These are phyloP conservation scores for Limanda limanda DNA, from an alignment of 2,113 vertebrate genomes.

Conservation along the genomic window DNA sequence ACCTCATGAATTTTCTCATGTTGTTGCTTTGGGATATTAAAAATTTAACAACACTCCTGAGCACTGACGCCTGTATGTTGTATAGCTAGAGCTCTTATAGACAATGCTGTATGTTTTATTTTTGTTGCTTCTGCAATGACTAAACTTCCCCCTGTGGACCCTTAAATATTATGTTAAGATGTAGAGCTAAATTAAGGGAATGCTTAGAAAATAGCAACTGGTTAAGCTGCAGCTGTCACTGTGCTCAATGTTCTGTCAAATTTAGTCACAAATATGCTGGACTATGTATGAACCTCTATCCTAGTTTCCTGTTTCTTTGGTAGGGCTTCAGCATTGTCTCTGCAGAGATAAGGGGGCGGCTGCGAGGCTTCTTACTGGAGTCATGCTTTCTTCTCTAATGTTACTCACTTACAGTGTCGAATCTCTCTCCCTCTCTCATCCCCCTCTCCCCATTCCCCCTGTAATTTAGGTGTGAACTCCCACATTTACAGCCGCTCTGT, in stretches of 20 bases:
- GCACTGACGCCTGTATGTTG: background rate
- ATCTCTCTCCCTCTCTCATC: conserved; percentile 23
- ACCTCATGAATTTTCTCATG: conserved; percentile 33
- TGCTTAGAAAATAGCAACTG: conserved; percentile 19
- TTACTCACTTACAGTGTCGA: conserved; percentile 48
- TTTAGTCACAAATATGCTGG: conserved; percentile 10
- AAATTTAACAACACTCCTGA: conserved; percentile 6
- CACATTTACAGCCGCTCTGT: conserved; percentile 45
- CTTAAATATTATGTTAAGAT: conserved; percentile 47
- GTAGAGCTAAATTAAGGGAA: conserved; percentile 31
- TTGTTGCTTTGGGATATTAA: conserved; percentile 14
- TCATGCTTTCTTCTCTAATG: conserved; percentile 43
- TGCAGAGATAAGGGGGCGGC: conserved; percentile 31
- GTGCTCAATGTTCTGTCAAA: conserved; percentile 25
- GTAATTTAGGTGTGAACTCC: conserved; percentile 62
- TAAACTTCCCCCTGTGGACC: conserved; percentile 33
- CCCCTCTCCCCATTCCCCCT: conserved; percentile 22
- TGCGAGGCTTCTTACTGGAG: conserved; percentile 20
- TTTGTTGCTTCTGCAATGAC: conserved; percentile 42
- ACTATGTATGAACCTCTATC: conserved; percentile 23
- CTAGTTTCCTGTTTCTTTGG: conserved; percentile 31
- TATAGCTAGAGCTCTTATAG: background rate
- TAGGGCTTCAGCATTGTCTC: conserved; percentile 29
- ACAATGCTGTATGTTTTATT: conserved; percentile 16
- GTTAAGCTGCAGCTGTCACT: conserved; percentile 23